Conservation (phyloP, 2,113 vertebrate genomes). For the Gavialis gangeticus region DNA sequence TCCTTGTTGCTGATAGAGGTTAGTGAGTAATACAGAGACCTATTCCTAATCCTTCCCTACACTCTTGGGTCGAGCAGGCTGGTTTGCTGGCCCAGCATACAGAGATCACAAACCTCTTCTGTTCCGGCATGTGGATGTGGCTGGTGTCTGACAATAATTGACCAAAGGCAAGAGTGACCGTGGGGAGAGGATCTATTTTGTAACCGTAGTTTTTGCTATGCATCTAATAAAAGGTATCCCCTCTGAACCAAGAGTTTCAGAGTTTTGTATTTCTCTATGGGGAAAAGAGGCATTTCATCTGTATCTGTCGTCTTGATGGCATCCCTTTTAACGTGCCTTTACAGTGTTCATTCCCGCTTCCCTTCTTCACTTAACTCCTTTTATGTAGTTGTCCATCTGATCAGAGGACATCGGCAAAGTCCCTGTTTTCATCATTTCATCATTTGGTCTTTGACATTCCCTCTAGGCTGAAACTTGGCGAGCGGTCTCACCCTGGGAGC, state of each 20-base stretch:
- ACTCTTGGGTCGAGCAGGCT: not conserved
- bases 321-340: not conserved
- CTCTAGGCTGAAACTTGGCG: conserved; percentile 35
- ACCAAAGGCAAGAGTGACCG: not conserved
- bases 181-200: not conserved
- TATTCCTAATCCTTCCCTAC: not conserved
- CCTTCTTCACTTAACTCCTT: not conserved
- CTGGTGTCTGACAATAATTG: not conserved
- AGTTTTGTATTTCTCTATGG: not conserved
- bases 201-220: too few relatives aligned
- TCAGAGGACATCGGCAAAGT: not conserved
- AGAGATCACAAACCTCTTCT: not conserved
- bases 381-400: not conserved
- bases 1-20: not conserved
- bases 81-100: not conserved
- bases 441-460: conserved; percentile 5
- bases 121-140: not conserved
- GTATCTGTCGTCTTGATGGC: not conserved
- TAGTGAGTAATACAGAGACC: not conserved
- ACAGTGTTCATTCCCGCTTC: not conserved
- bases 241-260: too few relatives aligned
- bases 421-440: conserved; percentile 10
- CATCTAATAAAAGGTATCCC: too few relatives aligned
- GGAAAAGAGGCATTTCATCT: not conserved
- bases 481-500: conserved; percentile 35